Evolutionary conservation across 1,140 invertebrate species (phyloP).

Genomic region (Drosophila navojoa): DNA sequence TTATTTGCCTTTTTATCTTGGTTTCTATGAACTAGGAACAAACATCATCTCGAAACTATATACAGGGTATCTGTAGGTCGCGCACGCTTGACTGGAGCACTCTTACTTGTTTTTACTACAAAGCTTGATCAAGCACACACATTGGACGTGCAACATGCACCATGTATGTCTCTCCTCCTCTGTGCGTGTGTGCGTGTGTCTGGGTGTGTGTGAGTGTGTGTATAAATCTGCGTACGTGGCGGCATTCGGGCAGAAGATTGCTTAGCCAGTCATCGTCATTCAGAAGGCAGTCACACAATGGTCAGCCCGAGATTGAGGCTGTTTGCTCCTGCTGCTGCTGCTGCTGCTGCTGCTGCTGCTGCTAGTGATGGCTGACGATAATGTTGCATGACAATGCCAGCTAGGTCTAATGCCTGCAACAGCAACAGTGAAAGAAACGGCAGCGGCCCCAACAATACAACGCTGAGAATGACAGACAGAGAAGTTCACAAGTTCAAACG

Average conservation of each 20-base stretch:
- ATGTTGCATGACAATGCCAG: slow-evolving; percentile 49
- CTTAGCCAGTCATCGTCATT: slow-evolving; percentile 48
- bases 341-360: slow-evolving; percentile 2
- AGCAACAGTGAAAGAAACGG: slow-evolving; percentile 1
- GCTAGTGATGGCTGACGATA: slow-evolving; percentile 49
- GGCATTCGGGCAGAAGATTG: slow-evolving; percentile 24
- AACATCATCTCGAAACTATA: not conserved
- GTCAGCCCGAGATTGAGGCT: slow-evolving; percentile 29
- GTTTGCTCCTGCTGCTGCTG: slow-evolving; percentile 10
- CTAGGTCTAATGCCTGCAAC: slow-evolving; percentile 3
- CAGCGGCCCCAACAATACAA: slow-evolving; percentile 42
- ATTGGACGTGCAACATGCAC: slow-evolving; percentile 23
- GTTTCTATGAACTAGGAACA: too few relatives aligned
- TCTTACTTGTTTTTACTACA: slow-evolving; percentile 16
- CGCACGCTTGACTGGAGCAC: not conserved
- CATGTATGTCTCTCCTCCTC: slow-evolving; percentile 1
- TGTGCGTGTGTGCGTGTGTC: not conserved
- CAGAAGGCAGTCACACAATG: slow-evolving; percentile 36
- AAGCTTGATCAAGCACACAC: slow-evolving; percentile 49
- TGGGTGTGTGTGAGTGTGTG: not conserved
- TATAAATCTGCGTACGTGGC: slow-evolving; percentile 40
- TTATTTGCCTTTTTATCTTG: too few relatives aligned
- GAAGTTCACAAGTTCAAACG: slow-evolving; percentile 65
- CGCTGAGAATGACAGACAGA: slow-evolving; percentile 58
- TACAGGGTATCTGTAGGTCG: not conserved